These are phyloP conservation scores for Apantesis nais DNA, from an alignment of 2,888 invertebrate species.

Conservation along the genomic window DNA sequence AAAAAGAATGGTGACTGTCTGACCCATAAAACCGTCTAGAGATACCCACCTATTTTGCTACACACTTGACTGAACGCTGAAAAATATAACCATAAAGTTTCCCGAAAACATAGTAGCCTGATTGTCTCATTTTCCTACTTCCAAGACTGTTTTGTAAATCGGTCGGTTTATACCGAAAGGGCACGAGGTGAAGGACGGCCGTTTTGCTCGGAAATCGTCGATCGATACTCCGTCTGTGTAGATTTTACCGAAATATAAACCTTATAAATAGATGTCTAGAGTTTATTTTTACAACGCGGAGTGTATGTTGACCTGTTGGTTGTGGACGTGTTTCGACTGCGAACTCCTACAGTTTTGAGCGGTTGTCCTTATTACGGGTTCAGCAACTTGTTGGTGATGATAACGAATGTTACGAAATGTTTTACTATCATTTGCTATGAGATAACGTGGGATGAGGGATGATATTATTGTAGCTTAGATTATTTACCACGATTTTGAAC, in stretches of 20 bases:
- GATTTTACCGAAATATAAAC: constrained; percentile 42
- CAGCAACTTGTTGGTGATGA: constrained; percentile 53
- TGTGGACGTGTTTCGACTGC: constrained; percentile 56
- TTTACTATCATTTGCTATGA: constrained; percentile 14
- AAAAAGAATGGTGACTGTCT: constrained; percentile 19
- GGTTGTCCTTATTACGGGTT: constrained; percentile 51
- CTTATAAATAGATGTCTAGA: constrained; percentile 31
- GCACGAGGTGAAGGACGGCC: constrained; percentile 80
- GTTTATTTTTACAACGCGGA: constrained; percentile 19
- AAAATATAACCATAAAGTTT: constrained; percentile 32
- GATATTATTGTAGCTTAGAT: background rate
- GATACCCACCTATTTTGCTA: constrained; percentile 42
- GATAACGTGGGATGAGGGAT: background rate
- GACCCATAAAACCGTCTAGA: constrained; percentile 38
- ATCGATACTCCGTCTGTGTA: constrained; percentile 69
- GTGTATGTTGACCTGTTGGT: constrained; percentile 61
- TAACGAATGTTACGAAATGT: constrained; percentile 24
- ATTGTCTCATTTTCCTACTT: constrained; percentile 35
- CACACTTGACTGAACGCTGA: constrained; percentile 32
- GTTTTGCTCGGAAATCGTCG: constrained; percentile 61
- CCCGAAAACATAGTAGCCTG: constrained; percentile 24
- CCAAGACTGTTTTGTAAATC: constrained; percentile 51
- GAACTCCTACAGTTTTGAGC: constrained; percentile 52
- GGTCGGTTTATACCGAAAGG: constrained; percentile 67
- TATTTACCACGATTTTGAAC: background rate